Conservation (phyloP, 2,113 vertebrate genomes). For the Rhinoderma darwinii region DNA sequence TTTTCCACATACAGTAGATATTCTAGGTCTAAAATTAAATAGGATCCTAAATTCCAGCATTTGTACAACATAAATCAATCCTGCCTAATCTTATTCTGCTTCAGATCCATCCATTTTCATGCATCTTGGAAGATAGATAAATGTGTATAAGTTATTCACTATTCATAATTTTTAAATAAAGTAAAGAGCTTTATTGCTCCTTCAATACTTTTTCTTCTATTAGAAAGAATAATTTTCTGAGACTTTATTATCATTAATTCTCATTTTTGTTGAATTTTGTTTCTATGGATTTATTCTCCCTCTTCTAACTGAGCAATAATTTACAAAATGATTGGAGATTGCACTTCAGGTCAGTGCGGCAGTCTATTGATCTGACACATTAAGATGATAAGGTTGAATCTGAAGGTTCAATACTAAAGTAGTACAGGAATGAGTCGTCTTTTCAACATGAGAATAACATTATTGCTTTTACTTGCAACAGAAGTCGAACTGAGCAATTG, state of each 20-base stretch:
- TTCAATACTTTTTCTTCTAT: background rate
- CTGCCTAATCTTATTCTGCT: background rate
- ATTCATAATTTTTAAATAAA: slow-evolving; percentile 20
- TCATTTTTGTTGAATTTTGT: slow-evolving; percentile 33
- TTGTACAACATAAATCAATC: background rate
- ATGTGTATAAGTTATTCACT: background rate
- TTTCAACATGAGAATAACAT: slow-evolving; percentile 32
- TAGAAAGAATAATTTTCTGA: background rate
- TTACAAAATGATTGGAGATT: slow-evolving; percentile 50
- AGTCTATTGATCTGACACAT: slow-evolving; percentile 52
- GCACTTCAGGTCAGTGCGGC: slow-evolving; percentile 15
- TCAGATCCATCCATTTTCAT: background rate
- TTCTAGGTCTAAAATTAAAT: background rate
- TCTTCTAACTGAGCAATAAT: slow-evolving; percentile 38
- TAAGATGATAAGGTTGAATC: slow-evolving; percentile 39
- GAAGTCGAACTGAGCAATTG: slow-evolving; percentile 8
- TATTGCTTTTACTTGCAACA: slow-evolving; percentile 10
- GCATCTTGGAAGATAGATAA: background rate
- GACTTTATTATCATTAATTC: slow-evolving; percentile 24
- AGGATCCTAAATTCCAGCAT: background rate
- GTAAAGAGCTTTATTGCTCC: background rate
- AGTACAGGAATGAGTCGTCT: background rate
- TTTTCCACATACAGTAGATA: background rate
- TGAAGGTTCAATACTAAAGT: slow-evolving; percentile 32
- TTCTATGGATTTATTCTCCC: slow-evolving; percentile 27